phyloP scores from a whole-genome alignment of 2,888 invertebrate species.

The Oligia strigilis region DNA sequence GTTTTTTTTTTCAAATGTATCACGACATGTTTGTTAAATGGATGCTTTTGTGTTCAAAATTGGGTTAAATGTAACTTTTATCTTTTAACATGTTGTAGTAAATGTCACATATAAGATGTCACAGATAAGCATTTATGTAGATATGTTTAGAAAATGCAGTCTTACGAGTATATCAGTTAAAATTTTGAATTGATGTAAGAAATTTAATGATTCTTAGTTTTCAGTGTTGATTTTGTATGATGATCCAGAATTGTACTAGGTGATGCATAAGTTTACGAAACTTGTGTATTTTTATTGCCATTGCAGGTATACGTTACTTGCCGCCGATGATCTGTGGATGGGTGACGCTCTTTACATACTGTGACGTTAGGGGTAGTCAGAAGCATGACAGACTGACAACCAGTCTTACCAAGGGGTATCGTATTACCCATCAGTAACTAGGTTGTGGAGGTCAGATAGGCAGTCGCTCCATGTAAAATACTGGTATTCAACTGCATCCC shows the following conservation, averaged over 20 bases:
- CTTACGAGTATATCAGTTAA: background rate
- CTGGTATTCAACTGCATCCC: background rate
- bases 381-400: no score
- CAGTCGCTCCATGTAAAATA: background rate
- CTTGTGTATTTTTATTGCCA: background rate
- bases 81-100: conserved; percentile 25
- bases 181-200: background rate
- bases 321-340: no score
- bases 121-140: background rate
- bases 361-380: no score
- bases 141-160: background rate
- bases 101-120: background rate
- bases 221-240: background rate
- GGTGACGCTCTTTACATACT: no score
- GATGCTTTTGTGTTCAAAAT: conserved; percentile 25
- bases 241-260: background rate
- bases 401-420: background rate
- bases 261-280: background rate
- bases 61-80: conserved; percentile 19
- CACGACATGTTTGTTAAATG: conserved; percentile 28
- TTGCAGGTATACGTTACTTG: background rate
- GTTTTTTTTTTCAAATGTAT: conserved; percentile 23
- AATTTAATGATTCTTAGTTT: no score
- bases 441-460: background rate
- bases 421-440: background rate